A percentile compares a stretch with the other conserved stretches of the same genome.
Evolutionary conservation across 2,797 vertebrate species (phyloP).

Genomic region (Pelodytes ibericus): DNA sequence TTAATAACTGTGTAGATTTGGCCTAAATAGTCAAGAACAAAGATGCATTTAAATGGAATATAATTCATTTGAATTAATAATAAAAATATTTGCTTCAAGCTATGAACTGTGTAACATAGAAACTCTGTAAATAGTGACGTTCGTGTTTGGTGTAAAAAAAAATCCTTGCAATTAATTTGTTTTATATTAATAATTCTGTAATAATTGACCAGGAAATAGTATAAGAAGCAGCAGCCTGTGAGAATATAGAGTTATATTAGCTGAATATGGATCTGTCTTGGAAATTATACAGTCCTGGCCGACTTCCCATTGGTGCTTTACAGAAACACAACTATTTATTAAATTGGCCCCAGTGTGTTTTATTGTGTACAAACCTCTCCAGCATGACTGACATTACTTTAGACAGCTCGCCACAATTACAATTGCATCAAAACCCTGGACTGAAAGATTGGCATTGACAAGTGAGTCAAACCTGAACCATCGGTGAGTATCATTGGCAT

Average conservation of each 20-base stretch:
- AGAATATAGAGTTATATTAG: conserved; percentile 11
- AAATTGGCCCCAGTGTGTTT: conserved; percentile 57
- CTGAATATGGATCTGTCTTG: conserved; percentile 35
- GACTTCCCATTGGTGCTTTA: conserved; percentile 40
- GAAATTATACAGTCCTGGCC: conserved; percentile 46
- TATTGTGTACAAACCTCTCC: conserved; percentile 47
- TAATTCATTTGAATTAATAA: too few species aligned
- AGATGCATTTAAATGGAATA: too few species aligned
- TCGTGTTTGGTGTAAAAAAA: too few species aligned
- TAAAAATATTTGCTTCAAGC: too few species aligned
- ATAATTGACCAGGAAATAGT: too few species aligned
- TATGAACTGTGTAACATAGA: too few species aligned
- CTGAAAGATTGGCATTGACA: conserved; percentile 57
- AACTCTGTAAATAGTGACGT: too few species aligned
- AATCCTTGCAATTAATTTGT: too few species aligned
- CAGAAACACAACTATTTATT: conserved; percentile 53
- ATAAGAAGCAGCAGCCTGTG: conserved; percentile 19
- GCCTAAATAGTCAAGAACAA: too few species aligned
- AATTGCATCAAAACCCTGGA: conserved; percentile 52
- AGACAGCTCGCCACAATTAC: conserved; percentile 56
- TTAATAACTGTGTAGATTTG: too few species aligned
- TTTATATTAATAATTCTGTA: too few species aligned
- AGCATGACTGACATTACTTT: conserved; percentile 54
- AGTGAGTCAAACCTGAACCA: conserved; percentile 52
- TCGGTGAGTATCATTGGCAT: conserved; percentile 51